These are phyloP conservation scores for Drosophila kuntzei DNA, from an alignment of 2,888 invertebrate species.

Conservation along the genomic window DNA sequence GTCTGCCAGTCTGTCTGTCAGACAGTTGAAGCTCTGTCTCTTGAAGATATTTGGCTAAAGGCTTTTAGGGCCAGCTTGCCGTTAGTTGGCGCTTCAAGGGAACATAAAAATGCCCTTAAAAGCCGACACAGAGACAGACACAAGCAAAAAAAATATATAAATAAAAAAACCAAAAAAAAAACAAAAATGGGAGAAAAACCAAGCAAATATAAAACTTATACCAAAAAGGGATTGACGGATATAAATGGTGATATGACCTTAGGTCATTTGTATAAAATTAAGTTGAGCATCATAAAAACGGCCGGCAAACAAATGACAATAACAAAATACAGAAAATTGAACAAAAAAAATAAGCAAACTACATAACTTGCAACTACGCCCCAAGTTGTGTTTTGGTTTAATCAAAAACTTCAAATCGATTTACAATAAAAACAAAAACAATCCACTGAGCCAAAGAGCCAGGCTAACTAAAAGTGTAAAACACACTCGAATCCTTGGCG, in stretches of 20 bases:
- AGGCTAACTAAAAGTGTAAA: slow-evolving; percentile 59
- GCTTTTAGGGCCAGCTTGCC: slow-evolving; percentile 76
- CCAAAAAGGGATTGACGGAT: slow-evolving; percentile 81
- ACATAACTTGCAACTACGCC: slow-evolving; percentile 63
- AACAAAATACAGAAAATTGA: slow-evolving; percentile 24
- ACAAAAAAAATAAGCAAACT: slow-evolving; percentile 31
- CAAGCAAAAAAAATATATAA: slow-evolving; percentile 13
- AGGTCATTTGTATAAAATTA: slow-evolving; percentile 81
- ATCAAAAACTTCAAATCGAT: slow-evolving; percentile 79
- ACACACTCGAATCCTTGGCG: slow-evolving; percentile 44
- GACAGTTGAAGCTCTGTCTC: slow-evolving; percentile 56
- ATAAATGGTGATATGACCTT: slow-evolving; percentile 81
- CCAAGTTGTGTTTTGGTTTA: slow-evolving; percentile 61
- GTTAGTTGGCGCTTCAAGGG: slow-evolving; percentile 79
- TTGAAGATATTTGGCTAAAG: slow-evolving; percentile 80
- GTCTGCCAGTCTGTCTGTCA: slow-evolving; percentile 26
- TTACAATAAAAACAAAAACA: slow-evolving; percentile 67
- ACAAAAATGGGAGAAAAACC: slow-evolving; percentile 51
- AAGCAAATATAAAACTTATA: slow-evolving; percentile 79
- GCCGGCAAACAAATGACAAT: slow-evolving; percentile 65
- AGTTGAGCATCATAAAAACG: slow-evolving; percentile 79
- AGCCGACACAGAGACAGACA: slow-evolving; percentile 59
- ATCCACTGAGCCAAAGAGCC: slow-evolving; percentile 2
- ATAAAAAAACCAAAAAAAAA: slow-evolving; percentile 16
- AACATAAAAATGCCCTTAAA: slow-evolving; percentile 81